Conservation (phyloP, 2,888 invertebrate species). For the Aphelenchoides bicaudatus region DNA sequence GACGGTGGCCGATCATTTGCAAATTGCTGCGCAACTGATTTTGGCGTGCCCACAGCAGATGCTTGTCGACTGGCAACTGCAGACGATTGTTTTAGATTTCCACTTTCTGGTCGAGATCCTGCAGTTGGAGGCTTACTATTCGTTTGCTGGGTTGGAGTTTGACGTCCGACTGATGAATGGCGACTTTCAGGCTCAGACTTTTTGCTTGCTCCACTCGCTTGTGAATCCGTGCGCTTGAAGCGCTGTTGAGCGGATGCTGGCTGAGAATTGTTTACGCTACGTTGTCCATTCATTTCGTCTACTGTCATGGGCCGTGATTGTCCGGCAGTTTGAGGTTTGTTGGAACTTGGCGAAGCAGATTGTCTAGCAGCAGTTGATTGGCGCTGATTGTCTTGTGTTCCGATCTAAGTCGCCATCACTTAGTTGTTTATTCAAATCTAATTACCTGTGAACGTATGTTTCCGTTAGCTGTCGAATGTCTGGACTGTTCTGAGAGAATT, state of each 20-base stretch:
- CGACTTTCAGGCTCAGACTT: neutral
- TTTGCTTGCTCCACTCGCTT: neutral
- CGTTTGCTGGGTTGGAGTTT: neutral
- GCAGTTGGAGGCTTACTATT: constrained; percentile 22
- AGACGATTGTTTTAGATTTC: constrained; percentile 10
- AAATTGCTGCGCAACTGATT: neutral
- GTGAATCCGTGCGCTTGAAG: neutral
- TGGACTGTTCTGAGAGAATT: no score
- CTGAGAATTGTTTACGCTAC: no score
- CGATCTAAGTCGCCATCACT: no score
- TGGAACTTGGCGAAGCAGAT: no score
- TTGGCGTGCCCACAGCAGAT: neutral
- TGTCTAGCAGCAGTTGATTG: no score
- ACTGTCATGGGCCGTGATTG: no score
- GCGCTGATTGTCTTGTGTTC: no score
- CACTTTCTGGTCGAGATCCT: constrained; percentile 17
- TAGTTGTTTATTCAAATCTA: no score
- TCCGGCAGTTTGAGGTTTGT: no score
- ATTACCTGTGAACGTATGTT: no score
- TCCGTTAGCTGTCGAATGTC: no score
- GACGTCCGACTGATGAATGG: constrained; percentile 1
- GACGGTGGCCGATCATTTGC: constrained; percentile 19
- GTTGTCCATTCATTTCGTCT: no score
- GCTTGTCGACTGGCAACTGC: constrained; percentile 6
- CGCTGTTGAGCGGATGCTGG: neutral